Base-by-base conservation (phyloP, 2,888 invertebrate genomes). In the Acleris sparsana region DNA sequence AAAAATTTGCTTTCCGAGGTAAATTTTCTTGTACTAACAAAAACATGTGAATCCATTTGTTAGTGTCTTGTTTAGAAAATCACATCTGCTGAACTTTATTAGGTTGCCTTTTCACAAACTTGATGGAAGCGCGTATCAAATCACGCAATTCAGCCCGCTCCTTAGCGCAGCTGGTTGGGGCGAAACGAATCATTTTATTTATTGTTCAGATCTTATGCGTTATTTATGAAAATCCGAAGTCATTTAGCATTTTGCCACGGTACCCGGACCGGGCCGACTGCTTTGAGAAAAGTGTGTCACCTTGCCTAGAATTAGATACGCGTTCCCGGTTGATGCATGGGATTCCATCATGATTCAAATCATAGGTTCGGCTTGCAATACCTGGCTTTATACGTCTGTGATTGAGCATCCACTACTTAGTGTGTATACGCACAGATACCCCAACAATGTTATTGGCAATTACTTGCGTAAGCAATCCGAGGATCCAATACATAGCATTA, bases 51-150 rank as follows among this genome's bases (percentile, higher is more conserved):
- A 80, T 78, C 83, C 88, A 92, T 91, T 90, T 91, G 86, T 92
- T 85, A 87, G 83, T 83, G 86, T 89, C 92, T 92, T 84, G 89
- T 92, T 91, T 87, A 87, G 87, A 87, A 89, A 86, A 89, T 89
- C 90, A 89, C 90, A 91, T 92, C 92, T 92, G 90, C 88, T 87
- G 83, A 90, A 88, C 83, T 91, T 89, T 90, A 90, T 88, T 88
- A 89, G 87, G 80, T 80, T 80, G 84, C 78, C 86, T 89, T 91
- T 91, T 87, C 86, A 90, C 87, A 90, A 89, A 89, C 83, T 86
- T 88, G 90, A 92, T 89, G 89, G 89, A 90, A 87, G 90, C 88
- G 90, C 92, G 91, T 91, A 89, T 87, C 92, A 86, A 92, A 92
- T 92, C 85, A 89, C 71, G 72, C 84, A 83, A 89, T 89, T 89